A percentile compares a stretch with the other conserved stretches of the same genome.
These are phyloP conservation scores for Aspidapion aeneum DNA, from an alignment of 2,888 invertebrate genomes.

Conservation along the genomic window DNA sequence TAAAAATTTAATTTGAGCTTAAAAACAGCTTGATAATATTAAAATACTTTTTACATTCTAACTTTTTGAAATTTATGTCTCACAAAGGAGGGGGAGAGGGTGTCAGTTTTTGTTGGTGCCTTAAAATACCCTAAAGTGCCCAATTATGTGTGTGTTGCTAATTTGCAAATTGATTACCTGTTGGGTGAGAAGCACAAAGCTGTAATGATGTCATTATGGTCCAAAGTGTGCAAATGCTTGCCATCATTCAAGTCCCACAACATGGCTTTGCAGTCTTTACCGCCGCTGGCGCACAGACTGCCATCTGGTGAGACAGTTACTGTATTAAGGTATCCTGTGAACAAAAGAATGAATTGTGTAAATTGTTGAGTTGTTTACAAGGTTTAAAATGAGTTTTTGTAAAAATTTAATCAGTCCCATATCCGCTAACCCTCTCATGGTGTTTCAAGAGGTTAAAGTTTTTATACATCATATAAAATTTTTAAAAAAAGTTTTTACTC, in stretches of 20 bases:
- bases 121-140: background rate
- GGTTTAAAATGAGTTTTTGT: background rate
- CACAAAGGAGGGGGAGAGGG: no score
- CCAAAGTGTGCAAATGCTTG: constrained; percentile 97
- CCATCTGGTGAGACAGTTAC: constrained; percentile 99
- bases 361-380: background rate
- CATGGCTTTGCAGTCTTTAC: constrained; percentile 99
- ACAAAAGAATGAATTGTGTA: background rate
- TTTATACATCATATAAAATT: no score
- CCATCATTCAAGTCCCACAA: constrained; percentile 99
- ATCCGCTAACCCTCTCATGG: no score
- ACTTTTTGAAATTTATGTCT: no score
- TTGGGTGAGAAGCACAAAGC: constrained; percentile 99
- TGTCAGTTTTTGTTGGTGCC: background rate
- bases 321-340: constrained; percentile 87
- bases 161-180: constrained; percentile 60
- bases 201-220: constrained; percentile 98
- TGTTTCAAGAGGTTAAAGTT: no score
- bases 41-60: no score
- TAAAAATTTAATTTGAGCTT: no score
- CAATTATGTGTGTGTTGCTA: no score
- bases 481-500: no score
- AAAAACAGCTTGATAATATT: no score
- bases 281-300: constrained; percentile 98
- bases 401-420: no score